phyloP scores from a whole-genome alignment of 2,797 vertebrate species.

The Cheirogaleus major region DNA sequence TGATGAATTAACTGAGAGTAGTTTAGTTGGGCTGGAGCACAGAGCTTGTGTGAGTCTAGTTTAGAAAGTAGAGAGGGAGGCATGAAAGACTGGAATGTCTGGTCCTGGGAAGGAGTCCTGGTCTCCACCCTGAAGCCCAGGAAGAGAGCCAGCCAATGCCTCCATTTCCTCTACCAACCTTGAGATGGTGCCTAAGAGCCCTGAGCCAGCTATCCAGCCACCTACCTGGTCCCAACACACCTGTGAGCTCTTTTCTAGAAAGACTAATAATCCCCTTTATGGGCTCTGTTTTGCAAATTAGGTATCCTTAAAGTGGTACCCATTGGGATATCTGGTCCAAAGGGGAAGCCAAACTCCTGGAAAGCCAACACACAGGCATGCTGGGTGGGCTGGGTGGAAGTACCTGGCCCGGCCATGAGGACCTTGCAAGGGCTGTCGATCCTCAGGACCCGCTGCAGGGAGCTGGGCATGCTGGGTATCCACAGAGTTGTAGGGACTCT shows the following conservation, averaged over 20 bases:
- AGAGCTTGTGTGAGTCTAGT: background rate
- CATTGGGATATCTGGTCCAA: background rate
- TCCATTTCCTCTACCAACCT: background rate
- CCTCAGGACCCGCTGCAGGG: background rate
- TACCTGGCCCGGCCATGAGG: background rate
- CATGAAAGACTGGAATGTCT: background rate
- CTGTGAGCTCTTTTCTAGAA: background rate
- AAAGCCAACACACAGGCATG: background rate
- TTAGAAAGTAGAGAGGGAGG: background rate
- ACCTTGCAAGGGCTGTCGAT: no score
- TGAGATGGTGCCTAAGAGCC: background rate
- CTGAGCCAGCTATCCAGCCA: background rate
- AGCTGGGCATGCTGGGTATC: background rate
- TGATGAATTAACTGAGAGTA: background rate
- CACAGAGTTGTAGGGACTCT: background rate
- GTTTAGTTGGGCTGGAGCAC: background rate
- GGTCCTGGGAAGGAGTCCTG: background rate
- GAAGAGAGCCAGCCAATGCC: background rate
- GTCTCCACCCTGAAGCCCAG: background rate
- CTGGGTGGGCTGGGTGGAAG: background rate
- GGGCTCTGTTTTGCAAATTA: slow-evolving; percentile 4
- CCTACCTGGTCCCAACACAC: background rate
- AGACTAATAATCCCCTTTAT: background rate
- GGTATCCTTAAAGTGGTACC: background rate
- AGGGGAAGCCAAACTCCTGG: background rate